Conservation (phyloP, 2,888 invertebrate species). For the Helleia helle region DNA sequence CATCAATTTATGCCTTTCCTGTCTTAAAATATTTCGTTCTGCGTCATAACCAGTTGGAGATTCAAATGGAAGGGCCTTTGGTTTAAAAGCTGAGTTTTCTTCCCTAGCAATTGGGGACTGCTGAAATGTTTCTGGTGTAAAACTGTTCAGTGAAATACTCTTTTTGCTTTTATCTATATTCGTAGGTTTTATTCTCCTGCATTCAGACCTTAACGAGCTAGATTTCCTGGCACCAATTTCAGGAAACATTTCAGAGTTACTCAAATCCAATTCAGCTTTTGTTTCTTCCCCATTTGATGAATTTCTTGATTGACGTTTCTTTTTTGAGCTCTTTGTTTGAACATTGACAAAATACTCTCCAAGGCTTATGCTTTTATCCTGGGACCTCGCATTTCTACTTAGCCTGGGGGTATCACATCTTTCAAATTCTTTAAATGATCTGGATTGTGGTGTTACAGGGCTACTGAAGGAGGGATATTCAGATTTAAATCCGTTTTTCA, state of each 20-base stretch:
- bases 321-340: slow-evolving; percentile 39
- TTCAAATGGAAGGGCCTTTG: slow-evolving; percentile 44
- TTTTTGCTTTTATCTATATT: slow-evolving; percentile 47
- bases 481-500: slow-evolving; percentile 44
- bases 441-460: slow-evolving; percentile 43
- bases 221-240: slow-evolving; percentile 56
- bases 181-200: slow-evolving; percentile 70
- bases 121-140: slow-evolving; percentile 46
- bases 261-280: slow-evolving; percentile 46
- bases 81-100: slow-evolving; percentile 53
- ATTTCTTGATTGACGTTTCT: slow-evolving; percentile 39
- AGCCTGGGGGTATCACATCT: slow-evolving; percentile 54
- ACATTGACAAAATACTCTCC: slow-evolving; percentile 50
- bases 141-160: slow-evolving; percentile 49
- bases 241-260: slow-evolving; percentile 55
- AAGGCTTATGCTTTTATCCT: slow-evolving; percentile 49
- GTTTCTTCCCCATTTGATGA: slow-evolving; percentile 41
- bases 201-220: slow-evolving; percentile 45
- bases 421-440: slow-evolving; percentile 39
- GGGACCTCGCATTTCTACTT: slow-evolving; percentile 40
- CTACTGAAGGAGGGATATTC: slow-evolving; percentile 42
- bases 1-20: slow-evolving; percentile 58
- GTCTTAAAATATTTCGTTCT: slow-evolving; percentile 56
- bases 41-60: slow-evolving; percentile 42
- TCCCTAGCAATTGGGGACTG: slow-evolving; percentile 42